Base-by-base conservation (phyloP, 2,113 vertebrate genomes). In the Lagopus muta region DNA sequence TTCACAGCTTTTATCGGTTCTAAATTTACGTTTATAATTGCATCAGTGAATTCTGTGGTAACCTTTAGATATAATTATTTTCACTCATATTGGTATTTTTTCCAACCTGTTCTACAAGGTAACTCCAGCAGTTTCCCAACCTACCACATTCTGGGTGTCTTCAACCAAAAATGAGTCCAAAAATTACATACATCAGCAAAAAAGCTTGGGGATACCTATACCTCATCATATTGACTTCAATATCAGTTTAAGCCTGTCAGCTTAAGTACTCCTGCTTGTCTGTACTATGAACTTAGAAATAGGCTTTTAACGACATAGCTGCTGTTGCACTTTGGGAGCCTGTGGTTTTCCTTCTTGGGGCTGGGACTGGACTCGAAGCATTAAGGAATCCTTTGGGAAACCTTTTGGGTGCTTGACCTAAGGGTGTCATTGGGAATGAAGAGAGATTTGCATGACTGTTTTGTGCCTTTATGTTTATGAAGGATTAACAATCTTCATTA, bases 1-100 rank as follows among this genome's bases (percentile, higher is more conserved):
- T 32, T 11, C 34, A 82, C 10, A 47, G 15, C 16, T 80, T 57
- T 57, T 25, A 28, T 13, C 28, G 1, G 0, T 34, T 89, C 50
- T 70, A 48, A 36, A 30, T 54, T 48, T 73, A 8, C 1, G 3
- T 9, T 55, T 87, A 40, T 18, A 4, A 43, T 89, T 58, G 2
- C 16, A 15, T 25, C 32, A 55, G 1, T 27, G 32, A 30, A 6
- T 61, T 78, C 5, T 78, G 1, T 21, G 0, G 0, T 57, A 57
- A 52, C 21, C 12, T 7, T 86, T 47, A 42, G 55, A 83, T 40
- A 0, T 0, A 13, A 6, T 7, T 4, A 2, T 10, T 52, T 69
- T 69, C 21, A 20, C 86, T 75, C 5, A 10, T 38, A 1, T 32
- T 0, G 0, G 5, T 45, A 28, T 21, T 50, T 78, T 80, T 78